These are phyloP conservation scores for Pycnomerus fuliginosus DNA, from an alignment of 2,888 invertebrate genomes.

Conservation along the genomic window DNA sequence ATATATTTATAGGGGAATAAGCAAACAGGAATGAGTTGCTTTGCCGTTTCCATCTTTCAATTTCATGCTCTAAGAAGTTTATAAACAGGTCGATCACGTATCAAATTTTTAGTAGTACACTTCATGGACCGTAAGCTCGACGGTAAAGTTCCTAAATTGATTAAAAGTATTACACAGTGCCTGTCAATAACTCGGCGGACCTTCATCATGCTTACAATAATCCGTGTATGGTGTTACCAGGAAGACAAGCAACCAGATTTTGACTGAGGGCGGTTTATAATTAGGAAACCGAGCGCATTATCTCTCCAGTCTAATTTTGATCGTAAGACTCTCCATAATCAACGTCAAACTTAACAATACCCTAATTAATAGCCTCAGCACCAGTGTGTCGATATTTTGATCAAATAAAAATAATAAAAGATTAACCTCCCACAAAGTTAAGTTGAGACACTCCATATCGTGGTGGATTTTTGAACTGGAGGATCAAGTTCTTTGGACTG, in stretches of 20 bases:
- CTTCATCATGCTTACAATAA: conserved; percentile 26
- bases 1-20: too few species aligned
- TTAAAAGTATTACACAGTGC: too few species aligned
- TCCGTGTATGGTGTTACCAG: conserved; percentile 24
- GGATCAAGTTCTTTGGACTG: conserved; percentile 10
- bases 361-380: conserved; percentile 36
- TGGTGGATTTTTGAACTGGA: conserved; percentile 7
- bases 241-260: conserved; percentile 14
- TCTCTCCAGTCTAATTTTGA: conserved; percentile 34
- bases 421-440: conserved; percentile 12
- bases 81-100: too few species aligned
- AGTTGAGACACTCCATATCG: conserved; percentile 7
- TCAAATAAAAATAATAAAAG: conserved; percentile 17
- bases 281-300: conserved; percentile 37
- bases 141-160: too few species aligned
- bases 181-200: conserved; percentile 25
- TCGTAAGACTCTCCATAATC: conserved; percentile 38
- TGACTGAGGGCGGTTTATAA: conserved; percentile 34
- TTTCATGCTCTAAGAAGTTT: too few species aligned
- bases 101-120: too few species aligned
- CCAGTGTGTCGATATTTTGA: conserved; percentile 20
- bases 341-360: conserved; percentile 39
- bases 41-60: too few species aligned
- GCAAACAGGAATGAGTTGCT: too few species aligned
- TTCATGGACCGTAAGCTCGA: too few species aligned